Conservation (phyloP, 2,888 invertebrate species). For the Dryococelus australis region DNA sequence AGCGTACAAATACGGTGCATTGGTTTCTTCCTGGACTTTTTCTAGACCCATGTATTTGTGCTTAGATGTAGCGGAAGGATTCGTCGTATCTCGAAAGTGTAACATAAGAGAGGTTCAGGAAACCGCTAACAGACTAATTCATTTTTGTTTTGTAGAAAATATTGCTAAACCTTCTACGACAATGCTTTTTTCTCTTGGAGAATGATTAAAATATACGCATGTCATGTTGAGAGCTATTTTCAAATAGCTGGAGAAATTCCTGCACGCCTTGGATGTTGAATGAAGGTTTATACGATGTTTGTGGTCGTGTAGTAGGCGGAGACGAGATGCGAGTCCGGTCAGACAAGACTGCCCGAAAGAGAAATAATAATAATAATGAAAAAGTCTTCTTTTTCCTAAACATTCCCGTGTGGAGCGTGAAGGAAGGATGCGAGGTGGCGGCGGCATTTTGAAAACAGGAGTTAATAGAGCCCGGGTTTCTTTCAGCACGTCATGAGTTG, state of each 20-base stretch:
- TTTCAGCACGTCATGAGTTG: constrained; percentile 3
- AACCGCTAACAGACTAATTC: too few species aligned
- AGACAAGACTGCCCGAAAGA: background rate
- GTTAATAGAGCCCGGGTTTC: background rate
- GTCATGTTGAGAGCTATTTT: background rate
- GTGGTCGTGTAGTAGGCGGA: background rate
- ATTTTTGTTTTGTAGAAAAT: too few species aligned
- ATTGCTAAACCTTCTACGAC: too few species aligned
- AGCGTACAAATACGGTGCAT: too few species aligned
- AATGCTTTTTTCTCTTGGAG: too few species aligned
- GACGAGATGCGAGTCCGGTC: background rate
- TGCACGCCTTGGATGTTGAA: background rate
- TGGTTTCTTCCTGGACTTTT: too few species aligned
- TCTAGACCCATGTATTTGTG: too few species aligned
- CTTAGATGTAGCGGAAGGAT: too few species aligned
- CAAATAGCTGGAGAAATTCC: background rate
- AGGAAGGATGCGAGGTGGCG: background rate
- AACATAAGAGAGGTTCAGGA: too few species aligned
- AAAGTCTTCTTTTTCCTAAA: background rate
- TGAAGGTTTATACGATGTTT: constrained; percentile 3
- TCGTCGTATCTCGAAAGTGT: too few species aligned
- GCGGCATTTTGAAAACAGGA: background rate
- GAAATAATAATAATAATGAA: background rate
- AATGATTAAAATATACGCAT: background rate
- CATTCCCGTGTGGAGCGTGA: background rate